A percentile compares a stretch with the other conserved stretches of the same genome.
phyloP scores from a whole-genome alignment of 2,113 vertebrate genomes.

The Phasianus colchicus region DNA sequence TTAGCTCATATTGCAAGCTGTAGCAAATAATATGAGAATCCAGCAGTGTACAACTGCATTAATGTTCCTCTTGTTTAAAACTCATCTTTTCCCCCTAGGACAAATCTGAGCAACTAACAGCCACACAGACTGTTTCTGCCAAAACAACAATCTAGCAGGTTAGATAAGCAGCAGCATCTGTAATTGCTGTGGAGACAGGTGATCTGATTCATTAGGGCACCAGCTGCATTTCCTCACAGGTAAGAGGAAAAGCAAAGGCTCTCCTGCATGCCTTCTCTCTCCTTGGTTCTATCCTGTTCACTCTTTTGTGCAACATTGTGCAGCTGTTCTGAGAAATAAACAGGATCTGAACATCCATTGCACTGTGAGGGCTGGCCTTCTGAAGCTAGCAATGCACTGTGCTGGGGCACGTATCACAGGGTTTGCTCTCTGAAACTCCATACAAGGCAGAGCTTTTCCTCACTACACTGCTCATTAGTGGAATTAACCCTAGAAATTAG shows the following conservation, averaged over 20 bases:
- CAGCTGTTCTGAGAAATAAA: background rate
- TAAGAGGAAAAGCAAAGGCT: fast-evolving
- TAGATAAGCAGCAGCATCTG: background rate
- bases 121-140: background rate
- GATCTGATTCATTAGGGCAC: background rate
- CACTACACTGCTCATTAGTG: background rate
- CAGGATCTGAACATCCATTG: background rate
- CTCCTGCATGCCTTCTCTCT: background rate
- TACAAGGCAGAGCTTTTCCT: background rate
- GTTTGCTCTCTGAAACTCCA: background rate
- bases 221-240: background rate
- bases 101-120: background rate
- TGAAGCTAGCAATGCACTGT: fast-evolving
- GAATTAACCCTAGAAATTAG: background rate
- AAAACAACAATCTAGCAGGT: background rate
- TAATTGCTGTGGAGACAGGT: background rate
- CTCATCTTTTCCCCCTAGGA: background rate
- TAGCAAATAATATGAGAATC: background rate
- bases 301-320: background rate
- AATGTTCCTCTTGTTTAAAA: background rate
- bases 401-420: background rate
- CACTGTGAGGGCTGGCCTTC: background rate
- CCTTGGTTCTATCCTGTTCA: background rate
- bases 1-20: background rate
- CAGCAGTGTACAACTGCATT: background rate